Evolutionary conservation across 1,140 invertebrate species (phyloP).

Genomic region (Pygmarrhopalites habei): DNA sequence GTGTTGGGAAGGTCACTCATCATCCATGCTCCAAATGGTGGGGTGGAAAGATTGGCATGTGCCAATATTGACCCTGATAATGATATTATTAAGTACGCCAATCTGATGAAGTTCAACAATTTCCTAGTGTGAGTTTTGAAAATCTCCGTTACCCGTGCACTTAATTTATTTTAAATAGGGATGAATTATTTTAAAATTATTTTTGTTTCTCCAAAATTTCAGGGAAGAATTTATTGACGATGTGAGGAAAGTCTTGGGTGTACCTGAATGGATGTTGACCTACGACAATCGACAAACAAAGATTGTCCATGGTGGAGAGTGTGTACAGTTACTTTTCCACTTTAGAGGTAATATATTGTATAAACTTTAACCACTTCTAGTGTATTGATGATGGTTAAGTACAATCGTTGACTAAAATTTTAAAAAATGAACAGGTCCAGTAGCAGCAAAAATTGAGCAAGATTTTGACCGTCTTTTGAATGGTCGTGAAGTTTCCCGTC

Average conservation of each 20-base stretch:
- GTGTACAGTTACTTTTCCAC: slow-evolving; percentile 79
- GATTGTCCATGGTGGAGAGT: slow-evolving; percentile 65
- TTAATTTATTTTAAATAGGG: neutral
- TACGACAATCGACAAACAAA: slow-evolving; percentile 74
- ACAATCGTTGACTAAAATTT: slow-evolving; percentile 14
- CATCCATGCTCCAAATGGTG: slow-evolving; percentile 66
- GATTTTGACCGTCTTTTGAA: slow-evolving; percentile 67
- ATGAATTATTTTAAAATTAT: neutral
- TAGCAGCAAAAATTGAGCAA: slow-evolving; percentile 65
- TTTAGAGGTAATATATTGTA: slow-evolving; percentile 58
- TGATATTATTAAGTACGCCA: slow-evolving; percentile 83
- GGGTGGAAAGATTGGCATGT: slow-evolving; percentile 68
- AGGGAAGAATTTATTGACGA: slow-evolving; percentile 79
- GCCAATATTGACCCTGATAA: slow-evolving; percentile 85
- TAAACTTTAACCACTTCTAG: neutral
- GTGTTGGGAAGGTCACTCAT: slow-evolving; percentile 80
- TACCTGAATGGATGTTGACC: slow-evolving; percentile 81
- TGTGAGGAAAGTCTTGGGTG: slow-evolving; percentile 69
- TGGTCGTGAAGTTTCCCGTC: slow-evolving; percentile 61
- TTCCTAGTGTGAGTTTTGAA: slow-evolving; percentile 69
- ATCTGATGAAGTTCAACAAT: slow-evolving; percentile 73
- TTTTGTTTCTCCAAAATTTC: slow-evolving; percentile 17
- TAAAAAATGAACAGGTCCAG: slow-evolving; percentile 62
- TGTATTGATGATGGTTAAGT: neutral
- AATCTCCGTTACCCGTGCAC: neutral